These are phyloP conservation scores for Jacana jacana DNA, from an alignment of 2,113 vertebrate genomes.

Conservation along the genomic window DNA sequence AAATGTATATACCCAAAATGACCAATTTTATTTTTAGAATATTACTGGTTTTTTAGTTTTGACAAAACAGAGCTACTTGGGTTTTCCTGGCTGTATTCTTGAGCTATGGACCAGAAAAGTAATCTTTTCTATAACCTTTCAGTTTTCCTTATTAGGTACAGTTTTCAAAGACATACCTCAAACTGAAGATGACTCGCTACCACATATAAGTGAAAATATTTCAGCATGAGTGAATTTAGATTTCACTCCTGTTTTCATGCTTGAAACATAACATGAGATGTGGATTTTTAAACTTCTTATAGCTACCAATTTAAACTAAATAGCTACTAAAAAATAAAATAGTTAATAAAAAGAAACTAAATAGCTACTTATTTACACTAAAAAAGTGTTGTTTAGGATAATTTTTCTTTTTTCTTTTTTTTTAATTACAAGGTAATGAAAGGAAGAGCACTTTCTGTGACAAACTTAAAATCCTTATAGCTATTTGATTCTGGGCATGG, in stretches of 20 bases:
- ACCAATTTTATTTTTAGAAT: neutral
- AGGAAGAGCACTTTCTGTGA: rapidly evolving
- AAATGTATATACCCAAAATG: neutral
- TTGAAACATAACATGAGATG: neutral
- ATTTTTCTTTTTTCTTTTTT: neutral
- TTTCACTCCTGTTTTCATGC: neutral
- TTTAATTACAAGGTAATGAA: neutral
- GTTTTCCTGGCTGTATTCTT: neutral
- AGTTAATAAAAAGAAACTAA: too few relatives aligned
- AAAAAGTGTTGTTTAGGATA: rapidly evolving
- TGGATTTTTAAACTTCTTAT: neutral
- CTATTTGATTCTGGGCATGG: neutral
- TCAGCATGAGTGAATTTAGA: neutral
- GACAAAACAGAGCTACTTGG: neutral
- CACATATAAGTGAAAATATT: neutral
- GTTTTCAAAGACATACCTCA: neutral
- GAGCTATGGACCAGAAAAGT: neutral
- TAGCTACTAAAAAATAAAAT: too few relatives aligned
- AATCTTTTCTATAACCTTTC: neutral
- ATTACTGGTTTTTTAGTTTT: neutral
- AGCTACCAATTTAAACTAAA: neutral
- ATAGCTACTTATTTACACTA: too few relatives aligned
- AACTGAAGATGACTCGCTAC: neutral
- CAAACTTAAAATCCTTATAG: neutral
- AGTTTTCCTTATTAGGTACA: neutral